Evolutionary conservation across 2,797 vertebrate genomes (phyloP), one percentile per base, ranked within the genome.

Genomic region (Anas bernieri): DNA sequence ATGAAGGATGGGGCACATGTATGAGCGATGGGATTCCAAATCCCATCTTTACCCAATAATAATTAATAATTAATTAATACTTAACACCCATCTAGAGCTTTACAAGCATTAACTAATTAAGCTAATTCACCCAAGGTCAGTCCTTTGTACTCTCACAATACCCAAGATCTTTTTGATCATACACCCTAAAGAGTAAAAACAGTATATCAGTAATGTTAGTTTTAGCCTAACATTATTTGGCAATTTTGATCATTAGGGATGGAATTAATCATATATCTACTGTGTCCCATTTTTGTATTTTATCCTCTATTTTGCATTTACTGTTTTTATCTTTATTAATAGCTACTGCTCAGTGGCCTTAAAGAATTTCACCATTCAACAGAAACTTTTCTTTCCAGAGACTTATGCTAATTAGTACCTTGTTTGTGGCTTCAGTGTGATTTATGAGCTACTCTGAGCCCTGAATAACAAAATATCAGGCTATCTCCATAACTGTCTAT

Each of bases 401-500:
- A 87, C 92, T 96, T 96, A 96, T 96, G 97, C 92, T 97, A 97
- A 97, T 97, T 96, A 95, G 92, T 88, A 87, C 92, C 96, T 96
- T 94, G 85, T 91, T 95, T 84, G 83, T 88, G 84, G 93, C 94
- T 97, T 95, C 89, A 81, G 72, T 67, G 37, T 96, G 96, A 97
- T 98, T 96, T 97, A 97, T 97, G 94, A 92, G 86, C 88, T 94
- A 85, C 95, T 96, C 78, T 81, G 89, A 88, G 86, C 43, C 93
- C 74, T 92, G 93, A 93, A 96, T 94, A 95, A 96, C 93, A 92
- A 97, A 97, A 97, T 97, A 97, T 95, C 95, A 94, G 83, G 48
- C 93, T 92, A 94, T 96, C 96, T 96, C 92, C 82, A 86, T 97
- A 97, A 96, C 97, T 94, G 95, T 91, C 98, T 97, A 96, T 97